Evolutionary conservation across 2,797 vertebrate genomes (phyloP), one percentile per base, ranked within the genome.

Genomic region (Bradypodion ventrale): DNA sequence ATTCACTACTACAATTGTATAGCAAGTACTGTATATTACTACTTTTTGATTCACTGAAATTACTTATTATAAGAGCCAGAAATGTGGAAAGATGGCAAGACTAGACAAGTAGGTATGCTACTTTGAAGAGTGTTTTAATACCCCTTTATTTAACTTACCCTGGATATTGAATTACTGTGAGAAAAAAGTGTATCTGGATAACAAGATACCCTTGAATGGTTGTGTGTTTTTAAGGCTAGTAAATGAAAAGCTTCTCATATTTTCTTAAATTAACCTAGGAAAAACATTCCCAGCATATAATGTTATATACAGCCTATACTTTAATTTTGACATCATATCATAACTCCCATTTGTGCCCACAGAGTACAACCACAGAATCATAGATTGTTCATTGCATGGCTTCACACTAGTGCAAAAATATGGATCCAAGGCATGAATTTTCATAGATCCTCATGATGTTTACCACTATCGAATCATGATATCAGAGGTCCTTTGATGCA

Each of bases 141-240:
- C 32, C 63, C 44, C 25, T 73, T 73, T 86, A 56, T 72, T 82
- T 78, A 83, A 83, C 75, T 77, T 76, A 63, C 25, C 23, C 78
- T 82, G 62, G 35, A 56, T 66, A 68, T 83, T 73, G 68, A 72
- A 78, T 74, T 74, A 78, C 37, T 35, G 42, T 35, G 42, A 78
- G 32, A 56, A 76, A 72, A 63, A 12, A 27, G 29, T 81, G 52
- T 21, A 73, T 15, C 42, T 32, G 27, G 29, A 76, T 49, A 70
- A 40, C 5, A 62, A 62, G 42, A 44, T 63, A 46, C 32, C 56
- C 44, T 44, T 86, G 74, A 63, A 65, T 72, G 84, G 19, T 25
- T 25, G 25, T 49, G 66, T 56, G 66, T 40, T 63, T 82, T 82
- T 83, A 83, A 83, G 35, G 27, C 25, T 79, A 79, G 42, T 75